Evolutionary conservation across 2,113 vertebrate species (phyloP), one percentile per base, ranked within the genome.

Genomic region (Thryonomys swinderianus): DNA sequence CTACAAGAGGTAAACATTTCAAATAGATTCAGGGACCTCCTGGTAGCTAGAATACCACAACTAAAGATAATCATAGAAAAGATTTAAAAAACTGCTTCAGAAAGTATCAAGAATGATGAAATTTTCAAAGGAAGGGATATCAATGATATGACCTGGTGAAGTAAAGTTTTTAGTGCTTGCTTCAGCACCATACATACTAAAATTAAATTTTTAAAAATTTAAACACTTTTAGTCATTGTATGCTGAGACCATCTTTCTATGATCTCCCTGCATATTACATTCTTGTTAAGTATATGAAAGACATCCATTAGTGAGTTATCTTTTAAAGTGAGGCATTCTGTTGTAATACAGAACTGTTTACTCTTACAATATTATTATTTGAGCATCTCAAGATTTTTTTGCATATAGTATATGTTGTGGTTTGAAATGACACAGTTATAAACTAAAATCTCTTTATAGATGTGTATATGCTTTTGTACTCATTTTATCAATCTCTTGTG

Each of bases 361-460:
- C 25, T 61, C 3, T 85, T n/a, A 37, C 64, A 73, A 51, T 66
- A 66, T 51, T n/a, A 71, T 91, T 23, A 48, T 53, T 64, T 81
- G 84, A 45, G 71, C n/a, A 79, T 13, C 53, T 79, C 51, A 40
- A 51, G 61, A 27, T 34, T 61, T 25, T n/a, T 27, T 84, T 93
- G 17, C 34, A 67, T 83, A 37, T 87, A 61, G 34, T 59, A 6
- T 73, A 30, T 79, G 55, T 51, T 88, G 62, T 91, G 42, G 37
- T 91, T 94, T 94, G 62, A 84, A 91, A 88, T 93, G 61, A n/a
- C 69, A 64, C 42, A 67, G 48, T 37, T 90, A 40, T 73, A 57
- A 84, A 84, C 37, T 73, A 66, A 92, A 18, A 74, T 81, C 37
- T 53, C 59, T n/a, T n/a, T 34, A 42, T 67, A 34, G 62, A 48